Evolutionary conservation across 2,888 invertebrate genomes (phyloP).

Genomic region (Hydraecia micacea): DNA sequence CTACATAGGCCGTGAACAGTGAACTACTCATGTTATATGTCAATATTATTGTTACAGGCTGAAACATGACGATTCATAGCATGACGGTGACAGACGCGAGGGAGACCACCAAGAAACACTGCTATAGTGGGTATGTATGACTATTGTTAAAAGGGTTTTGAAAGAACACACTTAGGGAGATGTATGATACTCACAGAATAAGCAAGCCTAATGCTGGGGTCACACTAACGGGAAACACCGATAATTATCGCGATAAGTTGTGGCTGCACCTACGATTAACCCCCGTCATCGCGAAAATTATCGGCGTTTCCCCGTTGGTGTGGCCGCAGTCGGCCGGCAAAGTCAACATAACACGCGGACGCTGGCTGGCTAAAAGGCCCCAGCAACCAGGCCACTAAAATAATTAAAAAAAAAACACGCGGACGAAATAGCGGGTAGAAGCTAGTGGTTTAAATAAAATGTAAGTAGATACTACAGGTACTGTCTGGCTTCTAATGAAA

Average conservation of each 20-base stretch:
- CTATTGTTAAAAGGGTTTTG: neutral
- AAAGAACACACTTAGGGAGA: neutral
- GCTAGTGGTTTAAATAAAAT: neutral
- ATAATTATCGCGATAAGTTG: too few relatives aligned
- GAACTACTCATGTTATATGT: constrained; percentile 11
- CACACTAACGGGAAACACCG: too few relatives aligned
- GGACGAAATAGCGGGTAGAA: neutral
- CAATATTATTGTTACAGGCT: constrained; percentile 59
- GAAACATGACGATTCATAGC: constrained; percentile 83
- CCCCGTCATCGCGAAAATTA: too few relatives aligned
- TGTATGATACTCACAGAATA: neutral
- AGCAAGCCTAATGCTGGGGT: too few relatives aligned
- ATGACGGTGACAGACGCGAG: constrained; percentile 84
- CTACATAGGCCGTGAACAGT: neutral
- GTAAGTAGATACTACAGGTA: neutral
- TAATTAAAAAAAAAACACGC: too few relatives aligned
- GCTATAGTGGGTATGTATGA: constrained; percentile 75
- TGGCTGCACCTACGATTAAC: too few relatives aligned
- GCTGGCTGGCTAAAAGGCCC: too few relatives aligned
- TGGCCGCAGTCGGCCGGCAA: neutral
- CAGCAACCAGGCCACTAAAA: too few relatives aligned
- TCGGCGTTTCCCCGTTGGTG: too few relatives aligned
- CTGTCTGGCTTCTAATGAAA: too few relatives aligned
- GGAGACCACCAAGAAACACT: constrained; percentile 73
- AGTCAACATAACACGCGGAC: too few relatives aligned